Base-by-base conservation (phyloP, 2,113 vertebrate genomes). In the Cathartes aura region DNA sequence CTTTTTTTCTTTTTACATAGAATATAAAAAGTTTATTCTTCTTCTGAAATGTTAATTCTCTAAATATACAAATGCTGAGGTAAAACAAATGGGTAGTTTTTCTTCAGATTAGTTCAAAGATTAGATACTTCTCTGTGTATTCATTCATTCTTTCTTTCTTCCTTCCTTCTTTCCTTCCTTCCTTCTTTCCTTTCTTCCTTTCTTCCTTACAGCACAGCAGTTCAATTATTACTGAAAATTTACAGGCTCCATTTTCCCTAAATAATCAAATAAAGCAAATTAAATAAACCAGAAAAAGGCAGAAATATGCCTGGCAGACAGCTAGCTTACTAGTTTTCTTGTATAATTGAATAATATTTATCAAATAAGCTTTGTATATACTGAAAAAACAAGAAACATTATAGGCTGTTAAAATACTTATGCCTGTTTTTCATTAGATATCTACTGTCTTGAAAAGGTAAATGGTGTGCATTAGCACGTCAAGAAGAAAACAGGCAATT, bases 301-400 rank as follows among this genome's bases (percentile, higher is more conserved):
- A 36, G 83, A 97, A 95, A 82, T 68, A 59, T 21, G 93, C 71
- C 95, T 96, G 92, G 95, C 76, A 91, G 86, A 62, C 94, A 97
- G 74, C 50, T 94, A 96, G 74, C 47, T 94, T 88, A 88, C 87
- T 91, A 86, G 29, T 83, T 74, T 93, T 96, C 92, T 67, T 72
- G 21, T 90, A 82, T 97, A 96, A 98, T 95, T 73, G 22, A 97
- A 98, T 98, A 86, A 97, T 24, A 86, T 43, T 58, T 80, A 95
- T 87, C 63, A 89, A 94, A 97, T 93, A 95, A 96, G 56, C 74
- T 91, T 93, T 74, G 50, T 73, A 68, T 87, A 55, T 36, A 85
- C 14, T 38, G 71, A 85, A 90, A 88, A 91, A 42, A 70, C 36
- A 84, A 53, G 22, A 90, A 63, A 38, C 22, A 38, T 59, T 80